Base-by-base conservation (phyloP, 2,888 invertebrate genomes). In the Diadegma fenestrale region DNA sequence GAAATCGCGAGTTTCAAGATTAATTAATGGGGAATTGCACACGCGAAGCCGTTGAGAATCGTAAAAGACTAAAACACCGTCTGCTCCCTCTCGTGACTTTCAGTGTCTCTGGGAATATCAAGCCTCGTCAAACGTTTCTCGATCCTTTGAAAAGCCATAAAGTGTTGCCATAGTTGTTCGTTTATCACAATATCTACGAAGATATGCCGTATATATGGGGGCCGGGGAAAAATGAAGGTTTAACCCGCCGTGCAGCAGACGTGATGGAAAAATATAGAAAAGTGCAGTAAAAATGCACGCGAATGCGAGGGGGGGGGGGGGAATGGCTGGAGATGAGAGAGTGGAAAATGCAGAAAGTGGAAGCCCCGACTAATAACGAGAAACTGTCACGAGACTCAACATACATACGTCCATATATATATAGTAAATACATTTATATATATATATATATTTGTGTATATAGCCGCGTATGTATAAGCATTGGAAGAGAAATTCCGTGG, bases 321-420 rank as follows among this genome's bases (percentile, higher is more conserved):
- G 37, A 48, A 48, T 54, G 64, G 82, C 41, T 76, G 58, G 66
- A 80, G 80, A 77, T 77, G 80, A 80, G 77, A 84, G 77, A 84
- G 68, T 72, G 66, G 77, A 81, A 84, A 81, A 80, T 80, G 64
- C 72, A 64, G 73, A 80, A 58, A 43, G 66, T 58, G 73, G 71
- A 80, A 78, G 58, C 72, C 63, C 63, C 73, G 75, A 63, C 68
- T 84, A 86, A 84, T 82, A 87, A 87, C 85, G 87, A 83, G 87
- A 87, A 86, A 86, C 76, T 85, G 86, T 85, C 84, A 86, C 76
- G 79, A 84, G 75, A 78, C 75, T 43, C 12, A 17, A n/a, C 45
- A 26, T 63, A 41, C 4, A 75, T 30, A n/a, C n/a, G n/a, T n/a
- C n/a, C n/a, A n/a, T n/a, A n/a, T n/a, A n/a, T n/a, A n/a, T n/a